Evolutionary conservation across 2,113 vertebrate genomes (phyloP).

Genomic region (Poicephalus gulielmi): DNA sequence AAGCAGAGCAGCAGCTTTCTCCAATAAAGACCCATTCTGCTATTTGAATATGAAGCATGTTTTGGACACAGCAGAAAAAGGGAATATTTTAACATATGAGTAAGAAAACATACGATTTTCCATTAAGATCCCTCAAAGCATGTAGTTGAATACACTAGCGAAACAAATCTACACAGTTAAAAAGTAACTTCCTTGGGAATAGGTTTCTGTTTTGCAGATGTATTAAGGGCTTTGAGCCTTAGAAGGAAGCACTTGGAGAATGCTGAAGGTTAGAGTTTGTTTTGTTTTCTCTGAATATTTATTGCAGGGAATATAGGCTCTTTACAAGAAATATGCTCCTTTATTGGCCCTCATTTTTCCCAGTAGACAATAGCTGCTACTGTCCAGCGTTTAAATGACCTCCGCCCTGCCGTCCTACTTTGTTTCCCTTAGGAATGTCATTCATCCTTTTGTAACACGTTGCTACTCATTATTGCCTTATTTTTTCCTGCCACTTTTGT

Average conservation of each 20-base stretch:
- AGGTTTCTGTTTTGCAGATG: not conserved
- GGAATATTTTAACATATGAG: not conserved
- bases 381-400: conserved; percentile 74
- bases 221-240: not conserved
- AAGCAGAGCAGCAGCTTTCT: not conserved
- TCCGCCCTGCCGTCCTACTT: conserved; percentile 73
- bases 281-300: conserved; percentile 23
- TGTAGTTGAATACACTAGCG: not conserved
- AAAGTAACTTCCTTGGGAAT: not conserved
- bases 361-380: conserved; percentile 68
- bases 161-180: not conserved
- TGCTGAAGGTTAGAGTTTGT: not conserved
- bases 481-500: conserved; percentile 53
- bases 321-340: conserved; percentile 49
- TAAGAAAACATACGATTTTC: not conserved
- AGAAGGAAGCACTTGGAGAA: not conserved
- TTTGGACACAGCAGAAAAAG: not conserved
- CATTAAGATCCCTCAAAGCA: not conserved
- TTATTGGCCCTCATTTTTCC: conserved; percentile 18
- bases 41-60: not conserved
- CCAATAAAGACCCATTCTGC: not conserved
- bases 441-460: conserved; percentile 68
- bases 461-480: conserved; percentile 44
- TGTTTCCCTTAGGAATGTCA: conserved; percentile 74
- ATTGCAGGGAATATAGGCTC: not conserved